Evolutionary conservation across 2,888 invertebrate genomes (phyloP), one percentile per base, ranked within the genome.

Genomic region (Zygothrica quintamaculata): DNA sequence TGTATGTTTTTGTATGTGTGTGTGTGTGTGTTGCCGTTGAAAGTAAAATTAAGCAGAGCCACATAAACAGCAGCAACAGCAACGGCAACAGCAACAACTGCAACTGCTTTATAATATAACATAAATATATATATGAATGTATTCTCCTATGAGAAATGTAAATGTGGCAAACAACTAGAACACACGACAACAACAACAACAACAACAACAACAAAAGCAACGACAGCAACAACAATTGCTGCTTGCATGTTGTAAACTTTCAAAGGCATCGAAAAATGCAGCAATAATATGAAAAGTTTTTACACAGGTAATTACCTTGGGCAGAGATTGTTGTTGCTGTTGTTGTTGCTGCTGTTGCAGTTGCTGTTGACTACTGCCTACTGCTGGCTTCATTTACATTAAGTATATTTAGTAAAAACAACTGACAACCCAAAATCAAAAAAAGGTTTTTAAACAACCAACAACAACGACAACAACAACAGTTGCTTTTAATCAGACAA

Each of bases 51-150:
- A 65, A 65, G 51, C 62, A 69, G n/a, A n/a, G 42, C 47, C 43
- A 59, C 55, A 58, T 40, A 59, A 67, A 55, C 37, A 51, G 42
- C 12, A 48, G n/a, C n/a, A n/a, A n/a, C n/a, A n/a, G n/a, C n/a
- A n/a, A n/a, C n/a, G n/a, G n/a, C n/a, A n/a, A n/a, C n/a, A n/a
- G n/a, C 18, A 22, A 22, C 43, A 33, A 52, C 53, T 67, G 67
- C 33, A 67, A 68, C 79, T 68, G 75, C 71, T 51, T 48, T 53
- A 46, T 48, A 50, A 2, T 53, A 29, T 44, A 51, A 51, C 87
- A 87, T 81, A 87, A 80, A 77, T 65, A 77, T 57, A 51, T 65
- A 78, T 65, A 67, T 80, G 84, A 55, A n/a, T n/a, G n/a, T n/a
- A n/a, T n/a, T n/a, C n/a, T n/a, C 65, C 75, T 58, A 75, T 74